These are phyloP conservation scores for Lynx canadensis DNA, from an alignment of 2,113 vertebrate genomes.

Conservation along the genomic window DNA sequence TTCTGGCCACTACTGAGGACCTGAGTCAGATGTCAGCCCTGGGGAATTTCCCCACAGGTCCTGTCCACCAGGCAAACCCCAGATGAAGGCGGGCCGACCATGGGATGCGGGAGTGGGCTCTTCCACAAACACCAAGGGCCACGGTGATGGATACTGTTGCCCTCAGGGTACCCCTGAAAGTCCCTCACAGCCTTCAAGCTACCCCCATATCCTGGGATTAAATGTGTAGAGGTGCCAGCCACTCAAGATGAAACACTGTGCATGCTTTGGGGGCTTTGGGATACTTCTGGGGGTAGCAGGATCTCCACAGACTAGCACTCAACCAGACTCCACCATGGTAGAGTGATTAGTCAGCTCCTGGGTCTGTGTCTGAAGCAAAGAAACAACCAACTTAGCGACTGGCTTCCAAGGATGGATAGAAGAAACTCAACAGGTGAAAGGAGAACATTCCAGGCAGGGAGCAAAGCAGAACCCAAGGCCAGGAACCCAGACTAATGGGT, in stretches of 20 bases:
- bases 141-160: neutral
- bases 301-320: conserved; percentile 89
- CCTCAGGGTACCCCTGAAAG: neutral
- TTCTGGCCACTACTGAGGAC: neutral
- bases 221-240: conserved; percentile 87
- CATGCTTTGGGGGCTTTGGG: conserved; percentile 85
- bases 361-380: neutral
- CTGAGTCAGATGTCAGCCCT: neutral
- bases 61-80: neutral
- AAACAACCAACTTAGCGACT: neutral
- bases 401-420: neutral
- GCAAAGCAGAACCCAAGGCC: neutral
- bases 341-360: neutral
- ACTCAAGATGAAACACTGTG: conserved; percentile 81
- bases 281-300: conserved; percentile 86
- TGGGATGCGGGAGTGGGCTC: neutral
- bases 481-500: neutral
- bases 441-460: neutral
- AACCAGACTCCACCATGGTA: conserved; percentile 81
- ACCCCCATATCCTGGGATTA: conserved; percentile 20
- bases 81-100: neutral
- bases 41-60: neutral
- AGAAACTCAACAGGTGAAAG: neutral
- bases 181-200: neutral
- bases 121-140: neutral